Base-by-base conservation (phyloP, 2,113 vertebrate genomes). In the Tor tambroides region DNA sequence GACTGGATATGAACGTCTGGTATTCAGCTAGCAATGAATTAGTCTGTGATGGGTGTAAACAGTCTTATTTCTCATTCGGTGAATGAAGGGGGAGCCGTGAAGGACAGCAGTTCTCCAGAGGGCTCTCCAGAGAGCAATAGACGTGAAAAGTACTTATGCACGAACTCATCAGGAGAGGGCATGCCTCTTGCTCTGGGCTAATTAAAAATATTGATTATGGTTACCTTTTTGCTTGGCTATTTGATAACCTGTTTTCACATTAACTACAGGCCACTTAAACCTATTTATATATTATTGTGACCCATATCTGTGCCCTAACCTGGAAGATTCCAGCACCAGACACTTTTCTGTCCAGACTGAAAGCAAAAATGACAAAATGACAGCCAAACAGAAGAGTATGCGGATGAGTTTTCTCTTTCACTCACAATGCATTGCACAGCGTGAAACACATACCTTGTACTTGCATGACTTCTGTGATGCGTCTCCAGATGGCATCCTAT, bases 101-200 rank as follows among this genome's bases (percentile, higher is more conserved):
- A 83, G 81, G 43, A 83, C 81, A 72, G 43, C 80, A n/a, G 63
- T 83, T 54, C 63, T 54, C 81, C 19, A n/a, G 65, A 83, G 81
- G 81, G 43, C 65, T 54, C 65, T 83, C 46, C 17, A 51, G 81
- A 69, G 41, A 72, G 65, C 65, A 83, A 83, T 35, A 38, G 28
- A 83, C 46, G 81, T 80, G 30, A 89, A 86, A 89, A 81, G 41
- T 88, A 90, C 84, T 89, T 85, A 86, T 71, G 84, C 91, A 83
- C 65, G 7, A 56, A 54, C 65, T 69, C 46, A 71, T 83, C 81
- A 54, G 30, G 65, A 71, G 81, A 83, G 54, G 43, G 28, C 28
- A 35, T 51, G 81, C 11, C 75, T 89, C 87, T 89, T 38, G 49
- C 43, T 83, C 78, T 86, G 56, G 78, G 78, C 26, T 23, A 82